These are phyloP conservation scores for Pogonus chalceus DNA, from an alignment of 1,140 invertebrate species.

Conservation along the genomic window DNA sequence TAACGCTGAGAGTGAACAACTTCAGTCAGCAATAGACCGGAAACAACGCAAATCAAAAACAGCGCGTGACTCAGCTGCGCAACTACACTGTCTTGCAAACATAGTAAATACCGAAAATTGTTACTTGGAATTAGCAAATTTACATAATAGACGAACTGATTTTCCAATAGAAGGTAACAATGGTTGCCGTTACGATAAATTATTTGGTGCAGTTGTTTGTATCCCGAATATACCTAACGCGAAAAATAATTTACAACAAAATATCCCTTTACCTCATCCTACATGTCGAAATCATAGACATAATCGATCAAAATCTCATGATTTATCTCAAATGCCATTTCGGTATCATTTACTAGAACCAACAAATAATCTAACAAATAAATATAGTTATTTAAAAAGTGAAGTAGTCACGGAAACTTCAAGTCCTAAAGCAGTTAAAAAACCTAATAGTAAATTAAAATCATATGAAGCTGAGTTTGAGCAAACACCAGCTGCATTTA, in stretches of 20 bases:
- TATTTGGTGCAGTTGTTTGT: slow-evolving; percentile 23
- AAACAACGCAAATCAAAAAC: slow-evolving; percentile 14
- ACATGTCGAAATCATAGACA: slow-evolving; percentile 12
- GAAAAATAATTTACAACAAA: neutral
- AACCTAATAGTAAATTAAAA: slow-evolving; percentile 12
- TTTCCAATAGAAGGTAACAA: neutral
- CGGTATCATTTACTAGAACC: slow-evolving; percentile 37
- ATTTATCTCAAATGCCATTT: slow-evolving; percentile 35
- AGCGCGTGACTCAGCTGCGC: slow-evolving; percentile 9
- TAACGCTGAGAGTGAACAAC: slow-evolving; percentile 11
- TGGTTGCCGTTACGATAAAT: slow-evolving; percentile 20
- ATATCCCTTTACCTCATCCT: neutral
- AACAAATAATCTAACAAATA: slow-evolving; percentile 36
- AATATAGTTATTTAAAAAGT: neutral
- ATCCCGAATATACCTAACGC: slow-evolving; percentile 19
- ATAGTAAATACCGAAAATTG: slow-evolving; percentile 21
- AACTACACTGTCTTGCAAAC: slow-evolving; percentile 20
- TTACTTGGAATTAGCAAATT: slow-evolving; percentile 21
- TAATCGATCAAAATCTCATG: slow-evolving; percentile 40
- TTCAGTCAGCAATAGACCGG: slow-evolving; percentile 7
- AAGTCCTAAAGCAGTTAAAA: slow-evolving; percentile 10
- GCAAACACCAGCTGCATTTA: slow-evolving; percentile 9
- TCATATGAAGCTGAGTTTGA: slow-evolving; percentile 13
- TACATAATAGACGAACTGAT: slow-evolving; percentile 12
- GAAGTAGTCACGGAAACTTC: neutral